Conservation (phyloP, 1,140 invertebrate species). For the Galendromus occidentalis region DNA sequence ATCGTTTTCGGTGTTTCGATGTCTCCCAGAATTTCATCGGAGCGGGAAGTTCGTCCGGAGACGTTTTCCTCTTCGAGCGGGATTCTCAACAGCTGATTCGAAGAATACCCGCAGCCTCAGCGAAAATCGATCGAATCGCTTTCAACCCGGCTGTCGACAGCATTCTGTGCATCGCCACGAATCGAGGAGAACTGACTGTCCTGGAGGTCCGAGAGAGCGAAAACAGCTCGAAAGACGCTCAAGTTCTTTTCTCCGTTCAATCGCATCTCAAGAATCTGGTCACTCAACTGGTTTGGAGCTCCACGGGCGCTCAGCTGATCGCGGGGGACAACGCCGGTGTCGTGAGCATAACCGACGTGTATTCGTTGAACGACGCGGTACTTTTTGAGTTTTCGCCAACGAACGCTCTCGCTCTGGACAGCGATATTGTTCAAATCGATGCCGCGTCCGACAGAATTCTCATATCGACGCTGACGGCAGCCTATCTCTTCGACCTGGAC, state of each 20-base stretch:
- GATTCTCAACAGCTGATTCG: background rate
- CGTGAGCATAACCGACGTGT: background rate
- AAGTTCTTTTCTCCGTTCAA: background rate
- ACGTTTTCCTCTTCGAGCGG: background rate
- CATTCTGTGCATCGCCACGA: background rate
- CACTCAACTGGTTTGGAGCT: background rate
- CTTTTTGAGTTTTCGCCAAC: slow-evolving; percentile 2
- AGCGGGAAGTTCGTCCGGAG: background rate
- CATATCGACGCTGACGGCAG: background rate
- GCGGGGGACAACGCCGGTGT: background rate
- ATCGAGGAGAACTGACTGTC: background rate
- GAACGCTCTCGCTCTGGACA: background rate
- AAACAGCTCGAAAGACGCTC: background rate
- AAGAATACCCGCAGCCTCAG: background rate
- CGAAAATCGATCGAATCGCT: background rate
- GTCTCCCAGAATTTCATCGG: background rate
- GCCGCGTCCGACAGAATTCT: background rate
- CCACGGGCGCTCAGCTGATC: background rate
- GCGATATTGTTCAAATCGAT: background rate
- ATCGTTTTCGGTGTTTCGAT: background rate
- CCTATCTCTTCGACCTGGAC: background rate
- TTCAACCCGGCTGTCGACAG: background rate
- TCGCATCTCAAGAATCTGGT: background rate
- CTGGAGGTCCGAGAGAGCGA: background rate
- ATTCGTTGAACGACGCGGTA: background rate